These are phyloP conservation scores for Equus przewalskii DNA, from an alignment of 2,113 vertebrate genomes.

Conservation along the genomic window DNA sequence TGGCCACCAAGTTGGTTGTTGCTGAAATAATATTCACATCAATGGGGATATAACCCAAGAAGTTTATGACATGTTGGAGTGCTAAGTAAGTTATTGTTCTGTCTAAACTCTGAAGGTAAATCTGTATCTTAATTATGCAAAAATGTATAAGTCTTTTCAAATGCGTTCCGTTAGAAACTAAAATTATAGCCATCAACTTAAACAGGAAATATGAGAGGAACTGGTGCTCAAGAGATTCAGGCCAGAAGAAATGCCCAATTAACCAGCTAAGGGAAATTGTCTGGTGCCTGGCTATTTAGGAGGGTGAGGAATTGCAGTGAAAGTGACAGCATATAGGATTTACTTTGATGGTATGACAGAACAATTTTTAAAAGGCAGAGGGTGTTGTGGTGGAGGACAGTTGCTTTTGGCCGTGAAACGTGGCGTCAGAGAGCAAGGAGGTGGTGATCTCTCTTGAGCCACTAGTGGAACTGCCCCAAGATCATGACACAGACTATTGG, in stretches of 20 bases:
- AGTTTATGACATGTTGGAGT: neutral
- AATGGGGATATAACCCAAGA: neutral
- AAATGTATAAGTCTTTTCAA: neutral
- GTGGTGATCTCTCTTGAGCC: neutral
- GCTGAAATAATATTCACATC: conserved; percentile 14
- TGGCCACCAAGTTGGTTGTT: neutral
- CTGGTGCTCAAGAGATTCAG: neutral
- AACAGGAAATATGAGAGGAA: neutral
- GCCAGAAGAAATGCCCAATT: neutral
- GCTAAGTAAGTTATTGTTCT: neutral
- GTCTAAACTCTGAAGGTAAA: neutral
- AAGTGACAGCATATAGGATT: neutral
- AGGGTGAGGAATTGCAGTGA: neutral
- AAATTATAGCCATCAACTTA: neutral
- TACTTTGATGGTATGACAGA: neutral
- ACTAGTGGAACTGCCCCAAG: neutral
- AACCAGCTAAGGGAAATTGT: neutral
- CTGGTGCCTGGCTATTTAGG: neutral
- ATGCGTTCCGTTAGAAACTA: neutral
- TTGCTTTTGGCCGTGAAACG: neutral
- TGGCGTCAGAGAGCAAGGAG: neutral
- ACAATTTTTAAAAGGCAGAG: neutral
- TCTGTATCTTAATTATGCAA: neutral
- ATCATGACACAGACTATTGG: neutral
- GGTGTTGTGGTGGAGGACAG: neutral